phyloP scores from a whole-genome alignment of 2,888 invertebrate genomes.

The Leistus spinibarbis region DNA sequence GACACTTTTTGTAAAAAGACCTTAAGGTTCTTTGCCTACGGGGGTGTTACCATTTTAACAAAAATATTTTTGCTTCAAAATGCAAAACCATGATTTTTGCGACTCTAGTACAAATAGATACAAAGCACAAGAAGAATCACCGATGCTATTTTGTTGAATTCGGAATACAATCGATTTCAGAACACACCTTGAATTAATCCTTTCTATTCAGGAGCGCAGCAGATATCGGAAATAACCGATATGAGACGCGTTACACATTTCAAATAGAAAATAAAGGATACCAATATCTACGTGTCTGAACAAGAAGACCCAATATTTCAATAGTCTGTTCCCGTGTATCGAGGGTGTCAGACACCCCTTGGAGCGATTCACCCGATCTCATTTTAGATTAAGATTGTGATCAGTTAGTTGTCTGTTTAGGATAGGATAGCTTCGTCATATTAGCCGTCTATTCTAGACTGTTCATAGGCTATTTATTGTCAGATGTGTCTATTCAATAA shows the following conservation, averaged over 20 bases:
- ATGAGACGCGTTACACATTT: not conserved
- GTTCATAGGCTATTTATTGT: not conserved
- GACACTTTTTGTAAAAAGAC: too few species aligned
- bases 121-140: too few species aligned
- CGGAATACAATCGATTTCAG: not conserved
- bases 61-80: too few species aligned
- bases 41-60: too few species aligned
- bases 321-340: not conserved
- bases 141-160: too few species aligned
- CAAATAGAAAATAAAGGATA: not conserved
- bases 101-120: too few species aligned
- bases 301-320: not conserved
- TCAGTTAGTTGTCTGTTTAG: slow-evolving; percentile 18
- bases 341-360: slow-evolving; percentile 18
- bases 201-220: not conserved
- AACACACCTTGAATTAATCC: not conserved
- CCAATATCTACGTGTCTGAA: not conserved
- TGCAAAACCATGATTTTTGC: too few species aligned
- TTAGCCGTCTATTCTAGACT: not conserved
- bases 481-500: not conserved
- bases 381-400: slow-evolving; percentile 31
- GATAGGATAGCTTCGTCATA: slow-evolving; percentile 18
- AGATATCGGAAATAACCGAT: not conserved
- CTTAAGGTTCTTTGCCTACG: too few species aligned
- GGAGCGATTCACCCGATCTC: slow-evolving; percentile 8